Percentiles rank a stretch among this genome's conserved stretches.
Evolutionary conservation across 2,888 invertebrate species (phyloP).

Genomic region (Diloba caeruleocephala): DNA sequence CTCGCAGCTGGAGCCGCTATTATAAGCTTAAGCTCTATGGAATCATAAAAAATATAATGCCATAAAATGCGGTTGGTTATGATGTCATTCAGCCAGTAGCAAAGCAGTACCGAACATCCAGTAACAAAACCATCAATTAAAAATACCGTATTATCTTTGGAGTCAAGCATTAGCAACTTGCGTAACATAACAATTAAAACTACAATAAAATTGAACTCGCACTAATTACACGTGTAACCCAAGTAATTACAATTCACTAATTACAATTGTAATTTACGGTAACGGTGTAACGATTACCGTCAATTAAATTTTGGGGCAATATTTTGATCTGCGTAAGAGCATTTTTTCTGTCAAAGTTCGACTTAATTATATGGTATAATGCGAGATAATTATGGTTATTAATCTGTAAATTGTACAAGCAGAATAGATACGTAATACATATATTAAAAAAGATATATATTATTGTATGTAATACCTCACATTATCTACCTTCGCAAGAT

Average conservation of each 20-base stretch:
- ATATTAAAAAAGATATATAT: slow-evolving; percentile 4
- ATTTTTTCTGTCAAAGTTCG: slow-evolving; percentile 40
- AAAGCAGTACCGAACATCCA: not conserved
- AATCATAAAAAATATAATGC: no score
- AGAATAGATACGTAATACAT: slow-evolving; percentile 1
- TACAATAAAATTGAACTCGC: slow-evolving; percentile 46
- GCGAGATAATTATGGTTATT: slow-evolving; percentile 42
- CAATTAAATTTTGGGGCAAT: slow-evolving; percentile 31
- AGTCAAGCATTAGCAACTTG: slow-evolving; percentile 38
- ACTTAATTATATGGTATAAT: slow-evolving; percentile 29
- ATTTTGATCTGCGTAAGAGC: slow-evolving; percentile 40
- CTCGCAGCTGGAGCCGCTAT: no score
- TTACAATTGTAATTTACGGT: slow-evolving; percentile 47
- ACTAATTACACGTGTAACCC: slow-evolving; percentile 40
- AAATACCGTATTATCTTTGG: slow-evolving; percentile 17
- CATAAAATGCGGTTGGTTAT: no score
- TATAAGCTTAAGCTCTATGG: no score
- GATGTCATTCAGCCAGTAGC: no score
- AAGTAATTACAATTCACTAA: slow-evolving; percentile 50
- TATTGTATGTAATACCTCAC: slow-evolving; percentile 12
- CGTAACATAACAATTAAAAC: slow-evolving; percentile 43
- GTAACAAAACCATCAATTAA: slow-evolving; percentile 32
- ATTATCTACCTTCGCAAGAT: slow-evolving; percentile 1
- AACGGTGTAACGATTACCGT: slow-evolving; percentile 46
- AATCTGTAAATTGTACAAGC: slow-evolving; percentile 6